Conservation (phyloP, 2,113 vertebrate species). For the Anarhynchus alexandrinus region DNA sequence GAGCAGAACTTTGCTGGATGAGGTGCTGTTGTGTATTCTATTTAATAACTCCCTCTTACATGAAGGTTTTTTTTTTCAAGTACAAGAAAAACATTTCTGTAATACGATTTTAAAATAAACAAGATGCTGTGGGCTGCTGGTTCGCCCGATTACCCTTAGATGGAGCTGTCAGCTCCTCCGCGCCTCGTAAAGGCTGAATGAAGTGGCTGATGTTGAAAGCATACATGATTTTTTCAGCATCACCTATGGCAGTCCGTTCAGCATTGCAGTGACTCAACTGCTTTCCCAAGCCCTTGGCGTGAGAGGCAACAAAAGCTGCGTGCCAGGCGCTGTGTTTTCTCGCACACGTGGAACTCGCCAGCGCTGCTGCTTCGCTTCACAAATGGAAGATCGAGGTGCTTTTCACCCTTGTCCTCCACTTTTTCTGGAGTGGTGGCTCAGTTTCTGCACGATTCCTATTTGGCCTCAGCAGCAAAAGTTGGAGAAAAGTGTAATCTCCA, state of each 20-base stretch:
- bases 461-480: neutral
- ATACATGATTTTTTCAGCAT: neutral
- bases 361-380: neutral
- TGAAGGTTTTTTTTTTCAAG: neutral
- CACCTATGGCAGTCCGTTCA: neutral
- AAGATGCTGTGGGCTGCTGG: neutral
- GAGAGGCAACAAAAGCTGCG: neutral
- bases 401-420: neutral
- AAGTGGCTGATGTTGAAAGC: neutral
- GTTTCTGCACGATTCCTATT: neutral
- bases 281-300: rapidly evolving
- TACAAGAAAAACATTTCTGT: neutral
- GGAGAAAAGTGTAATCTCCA: neutral
- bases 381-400: neutral
- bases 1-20: neutral
- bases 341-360: too few relatives aligned
- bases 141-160: conserved; percentile 12
- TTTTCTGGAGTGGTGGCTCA: neutral
- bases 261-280: neutral
- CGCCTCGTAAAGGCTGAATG: neutral
- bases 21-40: neutral
- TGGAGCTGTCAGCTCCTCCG: conserved; percentile 26
- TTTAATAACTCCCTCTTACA: neutral
- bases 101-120: neutral
- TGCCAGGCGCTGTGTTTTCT: neutral